Conservation (phyloP, 2,888 invertebrate genomes). For the Eilema griseolum region DNA sequence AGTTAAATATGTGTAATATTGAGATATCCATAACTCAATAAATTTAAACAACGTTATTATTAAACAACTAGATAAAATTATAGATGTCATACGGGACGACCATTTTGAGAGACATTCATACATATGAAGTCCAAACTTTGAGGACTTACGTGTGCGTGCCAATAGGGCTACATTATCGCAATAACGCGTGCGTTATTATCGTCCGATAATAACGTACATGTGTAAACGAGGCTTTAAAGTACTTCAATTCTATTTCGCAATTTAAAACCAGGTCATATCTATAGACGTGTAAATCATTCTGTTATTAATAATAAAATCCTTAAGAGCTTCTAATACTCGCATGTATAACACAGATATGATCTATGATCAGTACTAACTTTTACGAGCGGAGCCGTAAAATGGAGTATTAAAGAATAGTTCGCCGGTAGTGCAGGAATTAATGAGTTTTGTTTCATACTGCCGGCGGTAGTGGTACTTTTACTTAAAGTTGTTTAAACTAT, state of each 20-base stretch:
- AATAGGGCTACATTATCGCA: too few relatives aligned
- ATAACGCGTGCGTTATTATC: too few relatives aligned
- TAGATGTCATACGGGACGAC: too few relatives aligned
- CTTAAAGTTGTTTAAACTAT: neutral
- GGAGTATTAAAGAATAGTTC: constrained; percentile 4
- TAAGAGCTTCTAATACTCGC: constrained; percentile 6
- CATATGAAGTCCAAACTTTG: too few relatives aligned
- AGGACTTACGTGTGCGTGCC: too few relatives aligned
- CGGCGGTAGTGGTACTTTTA: neutral
- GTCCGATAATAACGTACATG: too few relatives aligned
- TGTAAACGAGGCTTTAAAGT: neutral
- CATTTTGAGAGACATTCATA: too few relatives aligned
- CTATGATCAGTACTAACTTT: constrained; percentile 24
- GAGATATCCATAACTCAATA: constrained; percentile 45
- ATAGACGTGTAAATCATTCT: constrained; percentile 1
- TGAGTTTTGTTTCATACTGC: neutral
- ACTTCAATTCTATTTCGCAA: neutral
- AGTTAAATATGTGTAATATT: constrained; percentile 48
- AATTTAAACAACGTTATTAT: constrained; percentile 40
- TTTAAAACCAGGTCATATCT: neutral
- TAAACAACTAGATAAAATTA: too few relatives aligned
- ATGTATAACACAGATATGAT: constrained; percentile 14
- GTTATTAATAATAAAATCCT: constrained; percentile 20
- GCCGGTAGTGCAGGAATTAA: constrained; percentile 11
- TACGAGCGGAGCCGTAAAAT: constrained; percentile 30